phyloP scores from a whole-genome alignment of 2,888 invertebrate species.

The Barypeithes pellucidus region DNA sequence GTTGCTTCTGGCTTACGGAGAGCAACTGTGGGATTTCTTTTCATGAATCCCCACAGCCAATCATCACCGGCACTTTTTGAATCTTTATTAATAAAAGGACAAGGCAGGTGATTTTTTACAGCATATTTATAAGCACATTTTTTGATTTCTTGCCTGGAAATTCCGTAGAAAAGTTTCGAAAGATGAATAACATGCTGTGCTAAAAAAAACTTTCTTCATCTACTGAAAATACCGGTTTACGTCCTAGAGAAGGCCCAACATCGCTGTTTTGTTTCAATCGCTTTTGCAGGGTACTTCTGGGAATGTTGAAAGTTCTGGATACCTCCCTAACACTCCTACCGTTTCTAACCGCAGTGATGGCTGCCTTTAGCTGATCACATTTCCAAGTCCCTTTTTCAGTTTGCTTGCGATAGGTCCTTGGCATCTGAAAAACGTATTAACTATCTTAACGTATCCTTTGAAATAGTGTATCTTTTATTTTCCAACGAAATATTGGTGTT shows the following conservation, averaged over 20 bases:
- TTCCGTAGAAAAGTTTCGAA: background rate
- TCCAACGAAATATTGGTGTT: no score
- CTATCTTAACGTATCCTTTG: no score
- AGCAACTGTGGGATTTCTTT: no score
- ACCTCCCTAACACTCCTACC: no score
- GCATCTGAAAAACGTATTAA: no score
- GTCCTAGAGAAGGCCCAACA: background rate
- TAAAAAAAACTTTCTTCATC: background rate
- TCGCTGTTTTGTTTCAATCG: background rate
- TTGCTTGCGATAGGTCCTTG: background rate
- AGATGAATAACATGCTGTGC: background rate
- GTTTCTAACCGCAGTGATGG: no score
- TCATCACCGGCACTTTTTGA: no score
- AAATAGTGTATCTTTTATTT: no score
- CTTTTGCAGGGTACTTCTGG: background rate
- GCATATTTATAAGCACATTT: background rate
- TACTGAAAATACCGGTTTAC: background rate
- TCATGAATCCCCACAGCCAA: no score
- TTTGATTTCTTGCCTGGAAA: background rate
- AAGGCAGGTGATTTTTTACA: no score
- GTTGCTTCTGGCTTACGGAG: no score
- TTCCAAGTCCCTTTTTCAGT: background rate
- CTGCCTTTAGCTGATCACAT: background rate
- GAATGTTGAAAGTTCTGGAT: background rate
- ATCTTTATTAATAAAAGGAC: no score